phyloP scores from a whole-genome alignment of 1,140 invertebrate genomes.

The Cyclargus thomasi region DNA sequence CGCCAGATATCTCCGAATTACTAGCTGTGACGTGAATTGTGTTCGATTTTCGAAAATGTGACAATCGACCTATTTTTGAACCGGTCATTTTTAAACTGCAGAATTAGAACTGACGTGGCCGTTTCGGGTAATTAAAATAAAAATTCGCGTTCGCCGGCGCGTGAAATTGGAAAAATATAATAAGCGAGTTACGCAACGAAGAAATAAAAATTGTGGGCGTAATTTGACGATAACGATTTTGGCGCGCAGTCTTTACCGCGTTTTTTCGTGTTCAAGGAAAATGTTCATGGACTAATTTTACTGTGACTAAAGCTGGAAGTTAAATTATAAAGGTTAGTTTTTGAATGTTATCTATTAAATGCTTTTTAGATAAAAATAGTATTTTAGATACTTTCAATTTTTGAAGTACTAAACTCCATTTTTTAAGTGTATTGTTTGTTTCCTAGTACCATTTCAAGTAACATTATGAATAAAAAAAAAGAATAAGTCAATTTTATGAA shows the following conservation, averaged over 20 bases:
- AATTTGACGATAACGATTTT: slow-evolving; percentile 43
- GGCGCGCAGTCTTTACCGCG: slow-evolving; percentile 34
- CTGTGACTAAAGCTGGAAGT: slow-evolving; percentile 23
- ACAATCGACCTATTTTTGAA: slow-evolving; percentile 32
- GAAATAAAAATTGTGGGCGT: slow-evolving; percentile 48
- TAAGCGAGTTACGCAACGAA: slow-evolving; percentile 35
- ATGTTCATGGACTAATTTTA: slow-evolving; percentile 17
- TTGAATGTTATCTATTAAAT: no score
- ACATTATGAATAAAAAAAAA: slow-evolving; percentile 3
- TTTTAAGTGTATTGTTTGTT: no score
- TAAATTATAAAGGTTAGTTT: neutral
- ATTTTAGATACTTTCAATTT: no score
- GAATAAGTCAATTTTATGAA: neutral
- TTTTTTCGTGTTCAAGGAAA: slow-evolving; percentile 23
- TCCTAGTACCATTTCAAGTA: no score
- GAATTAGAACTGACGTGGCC: slow-evolving; percentile 34
- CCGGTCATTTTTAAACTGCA: slow-evolving; percentile 26
- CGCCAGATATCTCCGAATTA: slow-evolving; percentile 37
- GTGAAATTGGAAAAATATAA: slow-evolving; percentile 60
- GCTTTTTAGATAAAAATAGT: no score
- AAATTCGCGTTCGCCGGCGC: slow-evolving; percentile 23
- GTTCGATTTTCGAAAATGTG: slow-evolving; percentile 49
- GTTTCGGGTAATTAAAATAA: slow-evolving; percentile 31
- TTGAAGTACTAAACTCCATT: no score
- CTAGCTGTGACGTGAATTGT: slow-evolving; percentile 24